A percentile compares a stretch with the other conserved stretches of the same genome.
phyloP scores from a whole-genome alignment of 37 sponge, comb jelly and placozoan genomes.

The Oopsacas minuta region DNA sequence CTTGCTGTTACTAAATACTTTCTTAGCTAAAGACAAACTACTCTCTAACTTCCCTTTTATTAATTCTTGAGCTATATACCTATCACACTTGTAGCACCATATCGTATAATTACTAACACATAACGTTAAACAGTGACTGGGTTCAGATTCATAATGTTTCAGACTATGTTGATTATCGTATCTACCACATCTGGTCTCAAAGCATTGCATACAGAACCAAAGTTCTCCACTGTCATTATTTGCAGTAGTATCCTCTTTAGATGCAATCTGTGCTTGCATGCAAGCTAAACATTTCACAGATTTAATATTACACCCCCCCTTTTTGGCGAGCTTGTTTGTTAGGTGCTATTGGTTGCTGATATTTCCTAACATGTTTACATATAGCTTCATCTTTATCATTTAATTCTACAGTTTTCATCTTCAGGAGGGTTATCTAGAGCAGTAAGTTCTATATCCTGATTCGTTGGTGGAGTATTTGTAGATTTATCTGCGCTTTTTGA shows the following conservation, averaged over 20 bases:
- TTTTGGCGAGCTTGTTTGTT: too few species aligned
- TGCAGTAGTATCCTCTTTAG: background rate
- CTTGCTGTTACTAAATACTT: background rate
- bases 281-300: conserved; percentile 1
- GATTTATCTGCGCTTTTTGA: background rate
- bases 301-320: too few species aligned
- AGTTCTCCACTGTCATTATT: background rate
- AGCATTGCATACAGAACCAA: background rate
- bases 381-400: background rate
- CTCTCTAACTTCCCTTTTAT: background rate
- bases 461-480: background rate
- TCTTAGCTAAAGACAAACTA: background rate
- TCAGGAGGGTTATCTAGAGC: too few species aligned
- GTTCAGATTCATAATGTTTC: background rate
- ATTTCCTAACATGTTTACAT: background rate
- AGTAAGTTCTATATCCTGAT: background rate
- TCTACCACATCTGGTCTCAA: background rate
- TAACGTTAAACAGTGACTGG: background rate
- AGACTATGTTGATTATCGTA: background rate
- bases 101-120: background rate
- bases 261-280: too few species aligned
- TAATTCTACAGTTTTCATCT: background rate
- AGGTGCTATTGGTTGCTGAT: background rate
- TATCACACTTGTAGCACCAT: conserved; percentile 1
- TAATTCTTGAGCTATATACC: background rate